A percentile compares a stretch with the other conserved stretches of the same genome.
Evolutionary conservation across 1,140 invertebrate species (phyloP).

Genomic region (Mactra quadrangularis): DNA sequence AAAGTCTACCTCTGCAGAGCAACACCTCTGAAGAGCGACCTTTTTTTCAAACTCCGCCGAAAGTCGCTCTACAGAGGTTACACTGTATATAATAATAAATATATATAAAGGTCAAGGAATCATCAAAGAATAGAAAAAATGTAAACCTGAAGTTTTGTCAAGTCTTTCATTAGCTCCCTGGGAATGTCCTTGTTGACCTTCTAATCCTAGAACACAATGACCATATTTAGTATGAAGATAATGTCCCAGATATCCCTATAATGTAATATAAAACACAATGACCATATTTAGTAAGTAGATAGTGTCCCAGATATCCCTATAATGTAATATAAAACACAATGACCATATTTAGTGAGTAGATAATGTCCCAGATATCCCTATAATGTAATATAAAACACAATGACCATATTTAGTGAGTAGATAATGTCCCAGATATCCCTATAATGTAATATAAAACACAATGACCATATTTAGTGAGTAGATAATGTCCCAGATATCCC

Average conservation of each 20-base stretch:
- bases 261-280: no score
- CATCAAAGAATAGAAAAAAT: no score
- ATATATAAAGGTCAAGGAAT: no score
- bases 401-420: neutral
- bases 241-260: constrained; percentile 79
- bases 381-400: neutral
- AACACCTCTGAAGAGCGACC: no score
- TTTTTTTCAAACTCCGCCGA: no score
- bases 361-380: neutral
- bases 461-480: no score
- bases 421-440: neutral
- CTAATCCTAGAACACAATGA: constrained; percentile 73
- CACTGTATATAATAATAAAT: no score
- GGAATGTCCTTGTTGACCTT: constrained; percentile 66
- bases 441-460: no score
- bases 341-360: neutral
- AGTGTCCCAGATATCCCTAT: neutral
- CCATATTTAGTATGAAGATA: constrained; percentile 70
- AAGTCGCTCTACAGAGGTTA: no score
- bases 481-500: no score
- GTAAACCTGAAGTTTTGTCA: constrained; percentile 67
- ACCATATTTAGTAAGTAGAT: no score
- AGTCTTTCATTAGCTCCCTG: constrained; percentile 67
- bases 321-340: neutral
- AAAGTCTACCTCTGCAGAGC: no score